Base-by-base conservation (phyloP, 2,888 invertebrate species). In the Kryphioiulus occultus region DNA sequence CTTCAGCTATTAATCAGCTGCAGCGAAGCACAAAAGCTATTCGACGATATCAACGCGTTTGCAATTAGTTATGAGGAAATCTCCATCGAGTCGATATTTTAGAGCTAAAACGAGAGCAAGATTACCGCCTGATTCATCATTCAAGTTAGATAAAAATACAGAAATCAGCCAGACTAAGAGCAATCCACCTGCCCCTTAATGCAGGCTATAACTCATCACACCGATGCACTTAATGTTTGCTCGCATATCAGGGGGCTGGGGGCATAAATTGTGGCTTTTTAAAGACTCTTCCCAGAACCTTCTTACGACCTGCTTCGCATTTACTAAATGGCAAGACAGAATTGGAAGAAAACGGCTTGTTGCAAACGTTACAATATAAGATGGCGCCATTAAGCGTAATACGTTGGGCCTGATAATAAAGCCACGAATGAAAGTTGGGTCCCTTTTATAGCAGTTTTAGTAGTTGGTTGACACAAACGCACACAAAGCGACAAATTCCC, bases 401-500 rank as follows among this genome's bases (percentile, higher is more conserved):
- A 68, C 26, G 26, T 53, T 15, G 68, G 22, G 15, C 0, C 68
- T 26, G 19, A 22, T 26, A 68, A 68, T 68, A 68, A 68, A 68
- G 26, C 26, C 68, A 26, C 26, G 0, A 26, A 26, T 26, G 7
- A 68, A 26, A 22, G 68, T 68, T 26, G 53, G n/a, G 19, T 26
- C 44, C 44, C 68, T 68, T 68, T 68, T 68, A 68, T 26, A 26
- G 68, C 9, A 22, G 26, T 26, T 26, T 68, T 68, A 68, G 26
- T 68, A 26, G 22, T 68, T 68, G 68, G 22, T 26, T 68, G 68
- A 68, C 68, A 68, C 68, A n/a, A 4, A 47, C 47, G 12, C 53
- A 53, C 22, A 68, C 68, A 68, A 68, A 68, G 68, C 68, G 68
- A 68, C 68, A 68, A 68, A 68, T 68, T 68, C 26, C 68, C 68